Evolutionary conservation across 2,797 vertebrate species (phyloP).

Genomic region (Bucorvus abyssinicus): DNA sequence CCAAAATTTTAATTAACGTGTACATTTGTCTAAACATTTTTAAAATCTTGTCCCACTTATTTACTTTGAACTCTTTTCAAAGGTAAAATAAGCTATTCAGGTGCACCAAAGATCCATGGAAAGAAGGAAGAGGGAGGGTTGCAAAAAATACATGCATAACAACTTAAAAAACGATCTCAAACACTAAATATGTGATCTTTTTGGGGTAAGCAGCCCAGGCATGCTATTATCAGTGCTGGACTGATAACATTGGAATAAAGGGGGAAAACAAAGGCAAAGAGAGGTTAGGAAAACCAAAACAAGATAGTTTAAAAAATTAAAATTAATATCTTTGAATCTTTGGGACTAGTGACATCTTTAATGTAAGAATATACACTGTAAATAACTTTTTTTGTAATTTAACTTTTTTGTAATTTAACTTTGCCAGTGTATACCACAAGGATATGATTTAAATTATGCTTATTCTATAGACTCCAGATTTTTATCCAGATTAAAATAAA

Average conservation of each 20-base stretch:
- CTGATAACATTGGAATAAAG: constrained; percentile 26
- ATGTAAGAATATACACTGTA: neutral
- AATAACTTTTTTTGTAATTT: neutral
- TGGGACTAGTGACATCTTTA: neutral
- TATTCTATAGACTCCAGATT: constrained; percentile 40
- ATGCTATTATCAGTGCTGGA: constrained; percentile 48
- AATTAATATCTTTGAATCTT: neutral
- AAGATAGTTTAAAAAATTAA: neutral
- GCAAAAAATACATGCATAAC: constrained; percentile 40
- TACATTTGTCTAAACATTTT: neutral
- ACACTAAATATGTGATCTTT: neutral
- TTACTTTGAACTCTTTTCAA: neutral
- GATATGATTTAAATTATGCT: constrained; percentile 14
- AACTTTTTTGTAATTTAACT: neutral
- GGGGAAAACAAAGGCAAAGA: neutral
- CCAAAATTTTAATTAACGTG: neutral
- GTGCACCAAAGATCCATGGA: constrained; percentile 56
- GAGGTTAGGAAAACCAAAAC: constrained; percentile 38
- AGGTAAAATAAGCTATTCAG: neutral
- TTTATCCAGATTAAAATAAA: constrained; percentile 65
- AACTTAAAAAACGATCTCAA: constrained; percentile 8
- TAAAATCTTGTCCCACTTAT: neutral
- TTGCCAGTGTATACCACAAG: neutral
- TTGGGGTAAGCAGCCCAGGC: neutral
- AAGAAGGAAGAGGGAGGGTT: neutral